Base-by-base conservation (phyloP, 2,888 invertebrate genomes). In the Lottia gigantea region DNA sequence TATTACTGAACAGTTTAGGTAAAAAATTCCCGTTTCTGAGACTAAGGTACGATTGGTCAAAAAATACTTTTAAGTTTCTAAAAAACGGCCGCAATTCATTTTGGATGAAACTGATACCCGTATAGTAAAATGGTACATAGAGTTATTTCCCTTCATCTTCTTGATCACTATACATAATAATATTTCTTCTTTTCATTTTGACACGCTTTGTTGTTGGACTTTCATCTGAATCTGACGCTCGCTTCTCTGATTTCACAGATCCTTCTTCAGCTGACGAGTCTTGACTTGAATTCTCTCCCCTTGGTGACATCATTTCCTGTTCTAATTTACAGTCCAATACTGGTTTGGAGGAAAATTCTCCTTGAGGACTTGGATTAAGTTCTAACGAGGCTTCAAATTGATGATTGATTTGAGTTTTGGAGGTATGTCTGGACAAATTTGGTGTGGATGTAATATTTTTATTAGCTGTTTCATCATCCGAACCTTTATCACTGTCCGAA, bases 401-500 rank as follows among this genome's bases (percentile, higher is more conserved):
- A 16, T 26, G 31, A 26, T 12, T 19, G n/a, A 14, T 55, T 40
- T 25, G 26, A 55, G 26, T 31, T 26, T 26, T 19, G 7, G 40
- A 40, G 19, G 46, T 26, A 55, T n/a, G 67, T 15, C 15, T 31
- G 15, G 31, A n/a, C 12, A 31, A 3, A 26, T 15, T 19, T 12
- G 55, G 55, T 23, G 55, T 55, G 2, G 55, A 55, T 55, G 55
- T 55, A 12, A 23, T 73, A 23, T 74, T 70, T 64, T 74, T 77
- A 66, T 77, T 75, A 62, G 74, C 73, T 31, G 74, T 64, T 40
- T 70, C 69, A 16, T 68, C 71, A 26, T 64, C 62, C 3, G 64
- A 68, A 26, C 23, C 68, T 66, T 65, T 66, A 55, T 68, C 68
- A 3, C 46, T 71, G 25, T 65, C 55, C 23, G 25, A 46, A 64